These are phyloP conservation scores for Myodes glareolus DNA, from an alignment of 2,113 vertebrate genomes.

Conservation along the genomic window DNA sequence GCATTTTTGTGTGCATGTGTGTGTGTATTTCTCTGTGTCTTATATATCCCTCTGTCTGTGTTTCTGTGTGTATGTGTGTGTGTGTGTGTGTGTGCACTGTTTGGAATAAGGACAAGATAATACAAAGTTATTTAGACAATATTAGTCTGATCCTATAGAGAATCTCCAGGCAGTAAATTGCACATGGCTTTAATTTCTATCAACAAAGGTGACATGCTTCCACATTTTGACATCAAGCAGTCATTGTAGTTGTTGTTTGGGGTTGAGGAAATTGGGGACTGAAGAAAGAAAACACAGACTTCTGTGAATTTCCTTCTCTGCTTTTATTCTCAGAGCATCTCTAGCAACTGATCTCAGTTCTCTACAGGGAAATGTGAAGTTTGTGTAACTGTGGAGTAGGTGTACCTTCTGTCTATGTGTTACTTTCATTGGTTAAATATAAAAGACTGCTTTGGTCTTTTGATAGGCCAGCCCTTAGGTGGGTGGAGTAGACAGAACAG, in stretches of 20 bases:
- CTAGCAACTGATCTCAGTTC: neutral
- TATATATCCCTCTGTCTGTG: neutral
- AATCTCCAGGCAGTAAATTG: too few species aligned
- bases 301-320: neutral
- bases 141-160: neutral
- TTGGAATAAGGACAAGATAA: neutral
- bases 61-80: neutral
- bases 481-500: too few species aligned
- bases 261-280: fast-evolving
- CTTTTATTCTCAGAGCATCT: neutral
- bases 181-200: too few species aligned
- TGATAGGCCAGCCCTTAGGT: too few species aligned
- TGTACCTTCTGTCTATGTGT: too few species aligned
- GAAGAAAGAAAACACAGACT: too few species aligned
- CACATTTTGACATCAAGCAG: fast-evolving
- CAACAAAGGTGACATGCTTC: neutral
- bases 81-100: neutral
- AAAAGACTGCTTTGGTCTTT: too few species aligned
- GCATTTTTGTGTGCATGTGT: neutral
- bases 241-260: neutral
- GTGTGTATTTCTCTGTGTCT: too few species aligned
- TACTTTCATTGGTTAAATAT: too few species aligned
- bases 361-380: neutral
- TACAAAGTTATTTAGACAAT: neutral
- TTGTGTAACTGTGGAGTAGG: too few species aligned